Evolutionary conservation across 2,888 invertebrate genomes (phyloP).

Genomic region (Drosophila hamatofila): DNA sequence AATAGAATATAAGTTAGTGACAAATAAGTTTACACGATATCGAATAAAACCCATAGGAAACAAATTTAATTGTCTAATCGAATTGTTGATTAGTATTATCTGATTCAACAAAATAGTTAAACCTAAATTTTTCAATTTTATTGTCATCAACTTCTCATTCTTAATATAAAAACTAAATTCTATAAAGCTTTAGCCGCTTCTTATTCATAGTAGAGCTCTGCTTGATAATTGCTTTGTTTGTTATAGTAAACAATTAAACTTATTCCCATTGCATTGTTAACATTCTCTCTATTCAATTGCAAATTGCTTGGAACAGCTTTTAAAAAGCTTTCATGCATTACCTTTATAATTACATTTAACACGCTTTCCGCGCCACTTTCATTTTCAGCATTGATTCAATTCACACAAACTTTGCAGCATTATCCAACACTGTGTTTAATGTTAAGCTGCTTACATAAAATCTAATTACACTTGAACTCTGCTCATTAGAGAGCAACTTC

Average conservation of each 20-base stretch:
- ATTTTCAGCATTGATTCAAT: constrained; percentile 4
- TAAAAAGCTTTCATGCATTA: neutral
- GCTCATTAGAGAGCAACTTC: constrained; percentile 53
- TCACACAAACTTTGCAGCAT: neutral
- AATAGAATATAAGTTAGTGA: too few relatives aligned
- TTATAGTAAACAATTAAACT: neutral
- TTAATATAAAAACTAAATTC: too few relatives aligned
- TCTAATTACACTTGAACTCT: constrained; percentile 66
- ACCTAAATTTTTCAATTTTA: too few relatives aligned
- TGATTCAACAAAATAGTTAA: too few relatives aligned
- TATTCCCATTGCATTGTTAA: neutral
- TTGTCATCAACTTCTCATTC: too few relatives aligned
- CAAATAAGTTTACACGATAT: too few relatives aligned
- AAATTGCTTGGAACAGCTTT: neutral
- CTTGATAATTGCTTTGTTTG: neutral
- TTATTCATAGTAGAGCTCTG: neutral
- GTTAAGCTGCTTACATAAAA: constrained; percentile 63
- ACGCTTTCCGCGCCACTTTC: neutral
- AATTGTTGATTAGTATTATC: too few relatives aligned
- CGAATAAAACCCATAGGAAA: too few relatives aligned
- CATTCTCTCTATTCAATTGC: neutral
- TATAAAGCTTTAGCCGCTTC: too few relatives aligned
- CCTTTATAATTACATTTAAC: neutral
- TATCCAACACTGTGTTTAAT: constrained; percentile 17
- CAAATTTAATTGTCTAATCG: too few relatives aligned